Conservation (phyloP, 1,140 invertebrate species). For the Leptoteleia sp. region DNA sequence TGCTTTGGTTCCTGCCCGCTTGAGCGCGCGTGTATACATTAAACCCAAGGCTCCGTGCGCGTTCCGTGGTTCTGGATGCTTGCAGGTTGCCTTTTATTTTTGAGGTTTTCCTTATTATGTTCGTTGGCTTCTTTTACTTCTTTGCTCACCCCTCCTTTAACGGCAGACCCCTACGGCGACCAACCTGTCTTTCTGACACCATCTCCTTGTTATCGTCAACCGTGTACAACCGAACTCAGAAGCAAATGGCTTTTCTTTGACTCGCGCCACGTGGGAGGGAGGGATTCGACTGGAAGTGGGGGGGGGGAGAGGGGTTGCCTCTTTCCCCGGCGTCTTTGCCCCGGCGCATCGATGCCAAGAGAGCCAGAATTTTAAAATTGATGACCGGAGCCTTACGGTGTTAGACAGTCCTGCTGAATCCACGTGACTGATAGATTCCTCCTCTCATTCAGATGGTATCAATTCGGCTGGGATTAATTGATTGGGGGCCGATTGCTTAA, state of each 20-base stretch:
- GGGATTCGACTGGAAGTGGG: constrained; percentile 6
- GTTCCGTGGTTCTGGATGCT: constrained; percentile 12
- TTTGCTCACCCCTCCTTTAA: constrained; percentile 22
- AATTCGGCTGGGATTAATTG: constrained; percentile 38
- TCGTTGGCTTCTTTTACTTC: constrained; percentile 32
- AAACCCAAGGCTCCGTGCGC: constrained; percentile 41
- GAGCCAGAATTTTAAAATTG: constrained; percentile 2
- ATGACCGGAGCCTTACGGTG: constrained; percentile 1
- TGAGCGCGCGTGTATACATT: constrained; percentile 43
- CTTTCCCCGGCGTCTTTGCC: neutral
- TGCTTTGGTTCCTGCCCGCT: constrained; percentile 38
- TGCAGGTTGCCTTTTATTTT: constrained; percentile 44
- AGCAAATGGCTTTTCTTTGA: constrained; percentile 79
- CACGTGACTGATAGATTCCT: constrained; percentile 15
- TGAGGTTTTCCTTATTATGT: constrained; percentile 51
- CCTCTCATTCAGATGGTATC: constrained; percentile 36
- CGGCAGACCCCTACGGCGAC: constrained; percentile 67
- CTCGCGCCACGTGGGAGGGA: constrained; percentile 6
- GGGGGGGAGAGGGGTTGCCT: neutral
- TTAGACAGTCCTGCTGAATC: neutral
- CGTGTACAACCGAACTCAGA: constrained; percentile 76
- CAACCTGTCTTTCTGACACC: constrained; percentile 80
- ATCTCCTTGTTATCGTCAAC: constrained; percentile 71
- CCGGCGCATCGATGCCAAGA: neutral
- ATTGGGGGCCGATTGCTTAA: constrained; percentile 33